Base-by-base conservation (phyloP, 2,797 vertebrate species). In the Rhinogobio ventralis region DNA sequence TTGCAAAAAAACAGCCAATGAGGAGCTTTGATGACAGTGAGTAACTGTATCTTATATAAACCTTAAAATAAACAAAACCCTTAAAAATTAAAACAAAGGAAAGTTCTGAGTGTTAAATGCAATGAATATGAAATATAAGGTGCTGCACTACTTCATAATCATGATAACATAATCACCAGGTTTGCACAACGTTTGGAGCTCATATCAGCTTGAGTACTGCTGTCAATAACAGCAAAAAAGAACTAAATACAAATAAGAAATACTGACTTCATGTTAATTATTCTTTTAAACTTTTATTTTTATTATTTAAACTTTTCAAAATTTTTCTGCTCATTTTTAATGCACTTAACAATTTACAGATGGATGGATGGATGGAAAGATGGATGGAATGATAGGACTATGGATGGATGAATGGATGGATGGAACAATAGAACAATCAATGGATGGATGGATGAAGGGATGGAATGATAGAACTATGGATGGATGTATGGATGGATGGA, bases 1-100 rank as follows among this genome's bases (percentile, higher is more conserved):
- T 97, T 77, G 97, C 98, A 91, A 99, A 98, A 90, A 97, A 97
- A 49, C 98, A 98, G 81, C 96, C 97, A 3, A 97, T 99, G 86
- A 95, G 95, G 60, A 97, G 97, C 90, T 96, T 95, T 0, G 98
- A 99, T 78, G 98, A 99, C 94, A 96, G 98, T 99, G 91, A 95
- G 96, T 90, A 66, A 25, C 46, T 17, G 7, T 53, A n/a, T 30
- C 25, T 30, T 15, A 30, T 64, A 30, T 64, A 64, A 30, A 64
- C 14, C 25, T 64, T 30, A 64, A 62, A 15, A 28, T 62, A 62
- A 64, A 66, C 57, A 49, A 36, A 64, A 5, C 5, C 23, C 20
- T 23, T 55, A 8, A 8, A 9, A 42, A 42, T 42, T 9, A 10
- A 42, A 3, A 23, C 23, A 42, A 42, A 42, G 39, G 39, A 55